Base-by-base conservation (phyloP, 2,888 invertebrate genomes). In the Urechis unicinctus region DNA sequence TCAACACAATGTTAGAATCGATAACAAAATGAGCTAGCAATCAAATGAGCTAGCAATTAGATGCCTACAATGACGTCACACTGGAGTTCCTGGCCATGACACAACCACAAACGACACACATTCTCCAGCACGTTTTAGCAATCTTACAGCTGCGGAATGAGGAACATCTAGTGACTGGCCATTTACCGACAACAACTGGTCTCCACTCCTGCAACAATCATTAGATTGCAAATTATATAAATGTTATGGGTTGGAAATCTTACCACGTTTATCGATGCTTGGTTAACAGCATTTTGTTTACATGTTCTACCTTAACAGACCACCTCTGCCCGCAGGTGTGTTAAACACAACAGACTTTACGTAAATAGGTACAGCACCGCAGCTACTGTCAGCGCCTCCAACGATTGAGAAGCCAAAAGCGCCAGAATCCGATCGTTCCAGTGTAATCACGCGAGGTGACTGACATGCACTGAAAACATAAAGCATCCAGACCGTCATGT, bases 351-450 rank as follows among this genome's bases (percentile, higher is more conserved):
- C 76, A 57, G 79, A 78, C 54, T 81, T 78, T 51, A 81, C 75
- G 66, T 77, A 79, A 57, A 81, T 75, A 25, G 80, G 78, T 59
- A 80, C 75, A 52, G 73, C 69, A 41, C 78, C 78, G 49, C 75
- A 70, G 49, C 71, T 67, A 50, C 75, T 75, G 62, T 79, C 78
- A 56, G 69, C 66, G 21, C 81, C 81, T 30, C 81, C 81, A 3
- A 80, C 80, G 58, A 81, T 76, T 31, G 79, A 78, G 68, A 81
- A 81, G 2, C 81, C 81, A 45, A 80, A 69, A 61, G 77, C 77
- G 30, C 78, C 78, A 24, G 66, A 70, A 0, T 72, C 70, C 55
- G 73, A 71, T 6, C 78, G 65, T 52, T 75, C 68, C 44, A 80
- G 62, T n/a, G 73, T 69, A 29, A 80, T 75, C 6, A 75, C 74